These are phyloP conservation scores for Pristiophorus japonicus DNA, from an alignment of 2,113 vertebrate species.

Conservation along the genomic window DNA sequence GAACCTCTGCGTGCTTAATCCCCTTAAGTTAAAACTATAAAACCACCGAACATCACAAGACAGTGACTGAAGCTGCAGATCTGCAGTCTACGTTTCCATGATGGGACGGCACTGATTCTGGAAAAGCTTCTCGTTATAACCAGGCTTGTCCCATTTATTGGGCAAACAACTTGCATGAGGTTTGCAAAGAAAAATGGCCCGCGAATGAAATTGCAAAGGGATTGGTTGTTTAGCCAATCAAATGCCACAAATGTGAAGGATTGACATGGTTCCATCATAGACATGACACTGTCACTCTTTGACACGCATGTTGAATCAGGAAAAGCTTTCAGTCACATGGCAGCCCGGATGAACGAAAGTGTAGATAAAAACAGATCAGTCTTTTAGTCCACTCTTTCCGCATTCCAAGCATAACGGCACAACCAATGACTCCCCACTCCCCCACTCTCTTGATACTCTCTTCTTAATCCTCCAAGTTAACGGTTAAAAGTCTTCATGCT, in stretches of 20 bases:
- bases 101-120: background rate
- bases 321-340: too few species aligned
- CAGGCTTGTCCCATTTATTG: background rate
- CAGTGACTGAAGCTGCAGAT: background rate
- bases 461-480: too few species aligned
- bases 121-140: background rate
- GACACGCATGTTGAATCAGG: background rate
- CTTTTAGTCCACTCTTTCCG: background rate
- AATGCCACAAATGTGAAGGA: background rate
- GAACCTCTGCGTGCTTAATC: conserved; percentile 13
- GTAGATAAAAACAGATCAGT: background rate
- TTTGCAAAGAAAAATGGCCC: background rate
- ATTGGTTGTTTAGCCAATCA: background rate
- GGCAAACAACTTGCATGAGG: background rate
- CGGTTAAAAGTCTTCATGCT: too few species aligned
- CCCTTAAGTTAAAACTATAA: background rate
- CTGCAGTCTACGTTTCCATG: background rate
- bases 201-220: background rate
- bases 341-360: background rate
- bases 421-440: too few species aligned
- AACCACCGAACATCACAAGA: background rate
- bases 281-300: background rate
- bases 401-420: background rate
- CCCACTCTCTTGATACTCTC: background rate
- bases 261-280: background rate